Percentiles rank a stretch among this genome's conserved stretches.
Evolutionary conservation across 2,888 invertebrate species (phyloP).

Genomic region (Tillus elongatus): DNA sequence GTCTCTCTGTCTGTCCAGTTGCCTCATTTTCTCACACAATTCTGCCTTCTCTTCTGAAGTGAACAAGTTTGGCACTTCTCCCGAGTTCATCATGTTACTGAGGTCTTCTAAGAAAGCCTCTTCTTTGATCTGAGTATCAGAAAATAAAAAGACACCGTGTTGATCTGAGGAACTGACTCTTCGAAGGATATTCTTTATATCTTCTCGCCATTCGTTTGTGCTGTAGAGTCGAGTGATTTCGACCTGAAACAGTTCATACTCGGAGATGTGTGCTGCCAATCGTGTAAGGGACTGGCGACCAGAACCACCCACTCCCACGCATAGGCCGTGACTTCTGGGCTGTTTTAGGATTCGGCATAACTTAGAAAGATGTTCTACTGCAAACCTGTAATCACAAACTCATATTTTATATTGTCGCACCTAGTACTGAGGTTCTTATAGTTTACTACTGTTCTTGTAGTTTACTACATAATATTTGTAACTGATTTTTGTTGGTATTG

Average conservation of each 20-base stretch:
- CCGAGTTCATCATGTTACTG: constrained; percentile 84
- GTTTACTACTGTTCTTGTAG: no score
- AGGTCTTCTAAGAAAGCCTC: constrained; percentile 90
- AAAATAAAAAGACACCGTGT: constrained; percentile 82
- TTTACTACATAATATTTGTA: no score
- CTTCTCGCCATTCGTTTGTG: constrained; percentile 81
- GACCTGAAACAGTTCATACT: constrained; percentile 85
- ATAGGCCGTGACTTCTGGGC: constrained; percentile 78
- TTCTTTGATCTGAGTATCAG: constrained; percentile 88
- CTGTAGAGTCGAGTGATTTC: constrained; percentile 85
- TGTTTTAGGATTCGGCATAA: constrained; percentile 86
- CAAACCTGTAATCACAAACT: constrained; percentile 55
- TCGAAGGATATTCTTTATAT: constrained; percentile 70
- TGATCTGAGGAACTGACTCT: constrained; percentile 77
- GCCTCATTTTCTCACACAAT: constrained; percentile 86
- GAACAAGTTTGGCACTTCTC: constrained; percentile 89
- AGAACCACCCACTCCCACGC: constrained; percentile 86
- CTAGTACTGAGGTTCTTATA: no score
- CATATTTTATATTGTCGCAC: not conserved
- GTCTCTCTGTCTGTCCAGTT: constrained; percentile 80
- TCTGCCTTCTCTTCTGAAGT: constrained; percentile 78
- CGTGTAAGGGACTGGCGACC: constrained; percentile 86
- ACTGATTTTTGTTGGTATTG: no score
- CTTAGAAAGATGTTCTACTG: constrained; percentile 86
- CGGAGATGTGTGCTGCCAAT: constrained; percentile 86